These are phyloP conservation scores for Xanthia icteritia DNA, from an alignment of 2,888 invertebrate species.

Conservation along the genomic window DNA sequence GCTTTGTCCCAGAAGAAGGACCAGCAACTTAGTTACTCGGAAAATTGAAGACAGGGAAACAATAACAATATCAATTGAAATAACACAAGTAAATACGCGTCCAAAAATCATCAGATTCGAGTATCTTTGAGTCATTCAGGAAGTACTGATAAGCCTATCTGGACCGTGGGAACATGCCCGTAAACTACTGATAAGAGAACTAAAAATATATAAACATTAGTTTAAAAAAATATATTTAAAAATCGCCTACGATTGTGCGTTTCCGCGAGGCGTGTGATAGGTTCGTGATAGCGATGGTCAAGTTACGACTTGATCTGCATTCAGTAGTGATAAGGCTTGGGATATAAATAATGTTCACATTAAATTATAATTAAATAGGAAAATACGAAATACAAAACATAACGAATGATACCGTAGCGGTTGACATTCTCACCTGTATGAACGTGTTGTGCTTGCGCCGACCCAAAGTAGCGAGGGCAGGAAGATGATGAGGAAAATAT, in stretches of 20 bases:
- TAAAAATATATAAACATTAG: constrained; percentile 62
- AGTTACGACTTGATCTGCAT: constrained; percentile 47
- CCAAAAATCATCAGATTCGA: constrained; percentile 63
- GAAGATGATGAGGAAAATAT: neutral
- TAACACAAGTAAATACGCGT: constrained; percentile 45
- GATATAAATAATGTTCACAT: constrained; percentile 2
- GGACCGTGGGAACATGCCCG: constrained; percentile 82
- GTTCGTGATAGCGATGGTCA: constrained; percentile 49
- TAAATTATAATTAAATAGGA: neutral
- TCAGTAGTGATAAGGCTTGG: constrained; percentile 14
- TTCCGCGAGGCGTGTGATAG: constrained; percentile 78
- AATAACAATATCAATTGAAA: constrained; percentile 34
- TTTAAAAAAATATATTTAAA: constrained; percentile 62
- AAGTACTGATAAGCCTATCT: constrained; percentile 78
- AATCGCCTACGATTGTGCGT: constrained; percentile 75
- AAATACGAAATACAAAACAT: neutral
- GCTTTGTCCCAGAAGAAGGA: neutral
- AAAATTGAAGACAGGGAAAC: neutral
- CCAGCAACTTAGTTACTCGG: neutral
- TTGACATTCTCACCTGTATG: too few relatives aligned
- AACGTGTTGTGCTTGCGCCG: too few relatives aligned
- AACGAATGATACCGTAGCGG: too few relatives aligned
- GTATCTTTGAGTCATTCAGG: constrained; percentile 73
- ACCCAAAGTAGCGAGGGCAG: too few relatives aligned
- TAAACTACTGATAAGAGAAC: constrained; percentile 67